Percentiles rank a stretch among this genome's conserved stretches.
Conservation (phyloP, 2,113 vertebrate genomes). For the Tauraco erythrolophus region DNA sequence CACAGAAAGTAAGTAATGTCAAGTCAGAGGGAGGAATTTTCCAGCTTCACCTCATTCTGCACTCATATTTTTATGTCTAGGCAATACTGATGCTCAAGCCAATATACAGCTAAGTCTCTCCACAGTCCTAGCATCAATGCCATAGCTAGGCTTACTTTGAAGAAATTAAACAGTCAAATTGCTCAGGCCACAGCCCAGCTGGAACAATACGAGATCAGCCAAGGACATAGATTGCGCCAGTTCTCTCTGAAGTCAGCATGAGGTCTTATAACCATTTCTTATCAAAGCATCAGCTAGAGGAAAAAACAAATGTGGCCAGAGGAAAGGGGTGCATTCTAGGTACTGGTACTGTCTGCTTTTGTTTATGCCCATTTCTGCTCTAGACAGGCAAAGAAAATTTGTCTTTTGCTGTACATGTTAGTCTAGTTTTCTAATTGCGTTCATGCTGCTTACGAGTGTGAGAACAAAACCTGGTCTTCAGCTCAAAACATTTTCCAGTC, state of each 20-base stretch:
- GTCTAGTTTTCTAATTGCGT: background rate
- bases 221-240: background rate
- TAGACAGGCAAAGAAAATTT: background rate
- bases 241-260: constrained; percentile 7
- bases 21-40: background rate
- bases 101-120: background rate
- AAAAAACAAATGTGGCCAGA: background rate
- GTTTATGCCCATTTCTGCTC: background rate
- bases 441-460: background rate
- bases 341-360: background rate
- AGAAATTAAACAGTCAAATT: background rate
- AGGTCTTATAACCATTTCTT: background rate
- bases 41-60: background rate
- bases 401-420: background rate
- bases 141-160: background rate
- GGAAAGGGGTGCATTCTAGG: background rate
- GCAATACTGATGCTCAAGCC: background rate
- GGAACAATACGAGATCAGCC: background rate
- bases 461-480: background rate
- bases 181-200: background rate
- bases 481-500: background rate
- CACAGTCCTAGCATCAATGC: background rate
- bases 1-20: background rate
- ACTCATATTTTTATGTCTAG: background rate
- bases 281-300: background rate